Base-by-base conservation (phyloP, 2,888 invertebrate genomes). In the Spisula solida region DNA sequence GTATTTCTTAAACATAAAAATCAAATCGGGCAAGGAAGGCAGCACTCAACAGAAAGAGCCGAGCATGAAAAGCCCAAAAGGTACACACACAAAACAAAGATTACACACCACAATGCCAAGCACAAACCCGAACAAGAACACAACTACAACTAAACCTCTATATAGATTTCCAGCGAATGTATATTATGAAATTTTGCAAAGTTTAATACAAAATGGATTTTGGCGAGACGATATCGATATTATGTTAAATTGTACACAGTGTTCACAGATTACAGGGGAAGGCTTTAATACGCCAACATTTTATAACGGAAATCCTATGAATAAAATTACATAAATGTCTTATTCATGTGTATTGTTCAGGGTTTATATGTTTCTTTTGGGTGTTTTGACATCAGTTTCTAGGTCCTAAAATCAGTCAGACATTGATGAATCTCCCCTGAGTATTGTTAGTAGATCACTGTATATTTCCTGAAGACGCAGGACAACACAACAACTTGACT, bases 141-240 rank as follows among this genome's bases (percentile, higher is more conserved):
- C 2, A 41, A 41, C 41, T 41, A 41, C 4, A 41, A 41, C 41
- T 25, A 25, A n/a, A 25, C 60, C 60, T 66, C 25, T n/a, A 20
- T 66, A 66, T 25, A 66, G 60, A 66, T 66, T 66, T 66, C 25
- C 60, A 25, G 31, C 31, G 14, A 34, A 31, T 31, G 75, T 31
- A 29, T 31, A 31, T 75, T 75, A 75, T 75, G 75, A 75, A 75
- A 75, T 8, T 75, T 75, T 75, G 75, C 31, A 18, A 18, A 75
- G 75, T 75, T 75, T 34, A 75, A 75, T 75, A 31, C 34, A 75
- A 34, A 75, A 75, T 75, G 34, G 75, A 34, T 16, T 75, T 34
- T 16, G 75, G 75, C 75, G 29, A 75, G 75, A 75, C 75, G 75
- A 75, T 75, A 75, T 75, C 16, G 75, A 75, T 75, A 25, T 75